phyloP scores from a whole-genome alignment of 2,113 vertebrate genomes.

The Alligator sinensis region DNA sequence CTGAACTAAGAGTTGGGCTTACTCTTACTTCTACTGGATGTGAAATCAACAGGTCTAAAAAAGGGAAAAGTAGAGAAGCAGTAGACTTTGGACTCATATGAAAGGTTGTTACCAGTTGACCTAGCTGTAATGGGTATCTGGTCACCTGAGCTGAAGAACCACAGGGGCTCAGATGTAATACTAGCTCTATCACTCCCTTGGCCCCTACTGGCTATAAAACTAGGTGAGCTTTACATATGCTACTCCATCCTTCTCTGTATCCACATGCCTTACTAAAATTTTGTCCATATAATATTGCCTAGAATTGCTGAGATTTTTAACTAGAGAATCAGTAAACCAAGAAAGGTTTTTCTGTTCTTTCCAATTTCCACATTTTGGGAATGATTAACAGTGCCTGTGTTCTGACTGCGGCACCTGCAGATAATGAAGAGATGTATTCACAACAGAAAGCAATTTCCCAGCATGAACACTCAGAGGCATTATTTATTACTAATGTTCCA shows the following conservation, averaged over 20 bases:
- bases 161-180: too few relatives aligned
- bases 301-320: not conserved
- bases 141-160: too few relatives aligned
- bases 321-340: not conserved
- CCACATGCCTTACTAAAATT: not conserved
- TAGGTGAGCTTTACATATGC: too few relatives aligned
- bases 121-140: too few relatives aligned
- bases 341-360: constrained; percentile 17
- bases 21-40: not conserved
- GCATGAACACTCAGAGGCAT: constrained; percentile 13
- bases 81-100: not conserved
- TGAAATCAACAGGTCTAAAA: not conserved
- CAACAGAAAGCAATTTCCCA: constrained; percentile 54
- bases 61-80: not conserved
- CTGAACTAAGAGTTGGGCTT: not conserved
- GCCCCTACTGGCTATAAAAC: too few relatives aligned
- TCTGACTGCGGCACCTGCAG: constrained; percentile 32
- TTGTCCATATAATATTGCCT: not conserved
- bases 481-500: constrained; percentile 10
- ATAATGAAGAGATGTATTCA: constrained; percentile 39
- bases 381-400: constrained; percentile 30
- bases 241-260: too few relatives aligned
- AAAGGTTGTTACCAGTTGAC: not conserved
- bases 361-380: not conserved
- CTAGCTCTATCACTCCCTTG: too few relatives aligned